These are phyloP conservation scores for Dysdera silvatica DNA, from an alignment of 1,140 invertebrate genomes.

Conservation along the genomic window DNA sequence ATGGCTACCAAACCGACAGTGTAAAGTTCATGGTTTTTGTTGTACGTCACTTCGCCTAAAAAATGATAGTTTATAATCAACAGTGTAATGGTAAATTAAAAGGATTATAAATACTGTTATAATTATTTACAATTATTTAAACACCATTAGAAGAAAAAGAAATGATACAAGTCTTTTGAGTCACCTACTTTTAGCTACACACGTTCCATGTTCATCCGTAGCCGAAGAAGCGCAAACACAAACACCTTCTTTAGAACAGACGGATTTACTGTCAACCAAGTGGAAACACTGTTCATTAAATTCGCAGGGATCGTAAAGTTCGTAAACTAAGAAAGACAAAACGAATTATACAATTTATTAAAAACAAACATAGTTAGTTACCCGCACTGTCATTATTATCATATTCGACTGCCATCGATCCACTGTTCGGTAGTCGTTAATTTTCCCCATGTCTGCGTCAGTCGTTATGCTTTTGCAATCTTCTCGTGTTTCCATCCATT, in stretches of 20 bases:
- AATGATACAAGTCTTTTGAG: not conserved
- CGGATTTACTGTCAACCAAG: slow-evolving; percentile 14
- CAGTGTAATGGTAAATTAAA: not conserved
- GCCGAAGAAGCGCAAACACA: slow-evolving; percentile 16
- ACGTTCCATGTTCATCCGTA: slow-evolving; percentile 8
- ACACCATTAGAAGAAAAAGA: not conserved
- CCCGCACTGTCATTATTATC: too few species aligned
- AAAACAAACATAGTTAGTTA: too few species aligned
- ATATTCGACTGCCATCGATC: too few species aligned
- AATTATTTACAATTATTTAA: not conserved
- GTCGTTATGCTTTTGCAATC: too few species aligned
- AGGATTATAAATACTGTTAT: not conserved
- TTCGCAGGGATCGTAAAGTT: slow-evolving; percentile 20
- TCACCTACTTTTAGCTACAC: slow-evolving; percentile 8
- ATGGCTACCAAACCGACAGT: slow-evolving; percentile 17
- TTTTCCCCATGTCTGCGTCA: too few species aligned
- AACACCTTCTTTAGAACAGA: slow-evolving; percentile 11
- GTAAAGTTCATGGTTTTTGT: slow-evolving; percentile 21
- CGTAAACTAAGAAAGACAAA: slow-evolving; percentile 7
- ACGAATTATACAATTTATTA: not conserved
- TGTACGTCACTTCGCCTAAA: slow-evolving; percentile 11
- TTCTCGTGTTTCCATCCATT: too few species aligned
- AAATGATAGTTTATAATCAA: not conserved
- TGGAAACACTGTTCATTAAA: slow-evolving; percentile 15
- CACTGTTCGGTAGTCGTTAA: too few species aligned